Evolutionary conservation across 2,888 invertebrate species (phyloP), one percentile per base, ranked within the genome.

Genomic region (Rosalia funebris): DNA sequence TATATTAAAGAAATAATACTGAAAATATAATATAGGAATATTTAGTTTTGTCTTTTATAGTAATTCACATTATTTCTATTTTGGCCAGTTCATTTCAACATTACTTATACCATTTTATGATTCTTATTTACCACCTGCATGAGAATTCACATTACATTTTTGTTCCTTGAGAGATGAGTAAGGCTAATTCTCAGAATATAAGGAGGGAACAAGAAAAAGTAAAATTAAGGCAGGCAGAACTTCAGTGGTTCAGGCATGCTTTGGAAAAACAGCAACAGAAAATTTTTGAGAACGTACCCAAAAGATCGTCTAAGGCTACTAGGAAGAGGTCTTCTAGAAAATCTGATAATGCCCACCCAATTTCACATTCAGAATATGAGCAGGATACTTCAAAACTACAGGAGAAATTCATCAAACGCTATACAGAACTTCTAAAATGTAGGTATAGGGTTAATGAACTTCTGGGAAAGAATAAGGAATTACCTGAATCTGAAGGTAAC

Each of bases 381-480:
- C 31, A 67, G 5, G 64, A 70, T 19, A 31, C 69, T 16, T 57
- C 57, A 3, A 68, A 69, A 59, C 63, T 63, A 0, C 75, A 77
- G 63, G 66, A 72, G 11, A 68, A 75, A 32, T 57, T 77, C 11
- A 52, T 76, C 10, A 62, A 63, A 25, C 73, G 74, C 53, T 71
- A 76, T 60, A 69, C 70, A 0, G 71, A 75, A 52, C 65, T 79
- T n/a, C 58, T 77, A 14, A 74, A 71, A 55, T 69, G 75, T 53
- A 77, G 76, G 59, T 58, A 69, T 46, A 63, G 71, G 41, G 71
- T 78, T 25, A 73, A 73, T 32, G 59, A 69, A 52, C 25, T 60
- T 14, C 55, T 70, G 3, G 44, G 25, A 7, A 25, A 57, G 32
- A 36, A 17, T 19, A 46, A 52, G 5, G 46, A 58, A 5, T 36